Conservation (phyloP, 2,888 invertebrate species). For the Temnothorax rugatulus region DNA sequence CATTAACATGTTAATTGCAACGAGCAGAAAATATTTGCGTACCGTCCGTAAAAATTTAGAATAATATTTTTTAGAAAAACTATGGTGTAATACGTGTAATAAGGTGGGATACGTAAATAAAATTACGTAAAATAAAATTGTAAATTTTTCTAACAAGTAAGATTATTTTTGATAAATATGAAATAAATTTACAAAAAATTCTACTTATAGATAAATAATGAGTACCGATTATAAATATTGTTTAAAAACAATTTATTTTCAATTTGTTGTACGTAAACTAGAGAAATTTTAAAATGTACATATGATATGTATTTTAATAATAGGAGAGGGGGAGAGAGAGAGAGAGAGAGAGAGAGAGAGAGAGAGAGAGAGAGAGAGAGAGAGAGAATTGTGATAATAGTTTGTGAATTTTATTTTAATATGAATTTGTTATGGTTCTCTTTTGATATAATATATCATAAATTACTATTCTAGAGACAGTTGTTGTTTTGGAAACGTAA, state of each 20-base stretch:
- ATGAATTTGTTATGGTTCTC: constrained; percentile 15
- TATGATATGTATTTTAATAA: not conserved
- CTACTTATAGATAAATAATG: not conserved
- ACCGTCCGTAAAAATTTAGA: not conserved
- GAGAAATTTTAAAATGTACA: not conserved
- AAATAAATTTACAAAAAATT: not conserved
- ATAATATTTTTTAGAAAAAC: constrained; percentile 15
- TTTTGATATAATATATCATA: not conserved
- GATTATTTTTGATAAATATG: not conserved
- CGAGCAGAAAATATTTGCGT: constrained; percentile 9
- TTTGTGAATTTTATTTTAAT: not conserved
- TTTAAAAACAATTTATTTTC: not conserved
- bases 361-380: not conserved
- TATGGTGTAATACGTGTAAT: not conserved
- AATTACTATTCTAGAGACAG: not conserved
- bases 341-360: not conserved
- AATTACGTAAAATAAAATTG: not conserved
- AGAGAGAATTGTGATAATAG: constrained; percentile 15
- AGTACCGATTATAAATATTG: not conserved
- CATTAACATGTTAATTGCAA: constrained; percentile 34
- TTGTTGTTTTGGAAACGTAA: constrained; percentile 5
- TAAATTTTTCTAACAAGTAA: not conserved
- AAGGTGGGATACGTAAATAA: no score
- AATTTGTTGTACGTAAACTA: not conserved
- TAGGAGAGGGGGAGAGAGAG: not conserved